These are phyloP conservation scores for Ornithorhynchus anatinus DNA, from an alignment of 2,113 vertebrate genomes.

Conservation along the genomic window DNA sequence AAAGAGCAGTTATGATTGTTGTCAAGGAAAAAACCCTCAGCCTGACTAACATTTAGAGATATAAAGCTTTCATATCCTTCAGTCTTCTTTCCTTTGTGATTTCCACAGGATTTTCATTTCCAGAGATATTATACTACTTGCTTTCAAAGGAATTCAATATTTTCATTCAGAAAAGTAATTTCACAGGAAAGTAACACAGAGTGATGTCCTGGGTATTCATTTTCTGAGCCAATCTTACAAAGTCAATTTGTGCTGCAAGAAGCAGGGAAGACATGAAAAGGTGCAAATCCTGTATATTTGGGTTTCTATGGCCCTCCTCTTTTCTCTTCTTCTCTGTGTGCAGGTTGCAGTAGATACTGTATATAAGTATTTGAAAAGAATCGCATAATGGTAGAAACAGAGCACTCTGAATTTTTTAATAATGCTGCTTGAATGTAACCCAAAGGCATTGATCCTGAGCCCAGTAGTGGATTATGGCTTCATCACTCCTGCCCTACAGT, in stretches of 20 bases:
- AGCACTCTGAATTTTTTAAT: conserved; percentile 41
- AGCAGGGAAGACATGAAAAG: conserved; percentile 52
- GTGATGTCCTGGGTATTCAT: conserved; percentile 70
- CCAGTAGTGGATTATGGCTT: conserved; percentile 18
- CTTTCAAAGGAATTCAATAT: conserved; percentile 79
- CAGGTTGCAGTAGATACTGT: conserved; percentile 32
- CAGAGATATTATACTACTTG: conserved; percentile 71
- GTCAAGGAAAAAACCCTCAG: conserved; percentile 54
- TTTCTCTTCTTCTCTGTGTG: not conserved
- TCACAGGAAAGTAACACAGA: conserved; percentile 73
- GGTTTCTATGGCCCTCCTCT: conserved; percentile 32
- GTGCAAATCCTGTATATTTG: conserved; percentile 41
- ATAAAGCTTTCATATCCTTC: conserved; percentile 68
- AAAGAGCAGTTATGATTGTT: conserved; percentile 64
- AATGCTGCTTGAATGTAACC: conserved; percentile 22
- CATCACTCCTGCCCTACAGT: conserved; percentile 34
- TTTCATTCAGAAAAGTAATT: conserved; percentile 79
- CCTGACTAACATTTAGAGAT: conserved; percentile 67
- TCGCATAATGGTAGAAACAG: not conserved
- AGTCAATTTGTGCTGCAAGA: conserved; percentile 64
- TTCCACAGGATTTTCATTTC: conserved; percentile 74
- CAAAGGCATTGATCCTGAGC: conserved; percentile 36
- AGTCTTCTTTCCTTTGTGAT: conserved; percentile 72
- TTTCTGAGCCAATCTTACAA: conserved; percentile 71
- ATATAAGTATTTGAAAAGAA: conserved; percentile 52